Evolutionary conservation across 2,797 vertebrate species (phyloP), one percentile per base, ranked within the genome.

Genomic region (Hyperoplus lanceolatus): DNA sequence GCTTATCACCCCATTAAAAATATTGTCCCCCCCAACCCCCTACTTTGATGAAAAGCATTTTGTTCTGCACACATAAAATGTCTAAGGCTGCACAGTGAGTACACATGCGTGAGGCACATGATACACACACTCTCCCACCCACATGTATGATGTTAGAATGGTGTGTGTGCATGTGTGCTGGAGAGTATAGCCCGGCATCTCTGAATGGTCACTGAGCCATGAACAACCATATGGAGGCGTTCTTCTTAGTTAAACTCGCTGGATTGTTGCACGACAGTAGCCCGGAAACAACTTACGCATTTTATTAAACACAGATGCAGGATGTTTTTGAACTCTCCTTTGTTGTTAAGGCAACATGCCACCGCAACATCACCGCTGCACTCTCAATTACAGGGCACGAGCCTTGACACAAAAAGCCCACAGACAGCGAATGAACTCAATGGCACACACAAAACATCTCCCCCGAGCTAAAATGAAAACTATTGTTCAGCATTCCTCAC

Each of bases 1-100:
- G 60, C 76, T 90, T 79, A 87, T 90, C 86, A 65, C 77, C 87
- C 88, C 85, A 84, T 90, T 89, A 89, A 81, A 77, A 82, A 66
- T 61, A 71, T 58, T 65, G 29, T 29, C 29, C 54, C 58, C 61
- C 43, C 67, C 51, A 43, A 0, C 29, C 29, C 46, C 51, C 43
- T n/a, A 0, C 53, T 55, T 65, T 43, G 59, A 65, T 62, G 51
- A 77, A 88, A 80, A 73, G 75, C 74, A 71, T 67, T 38, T 79
- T 70, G 77, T 71, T 55, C 60, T 64, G 42, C 70, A 60, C 66
- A 14, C 51, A 54, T 71, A 15, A 15, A 70, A 59, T 5, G 65
- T 50, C 79, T 38, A 29, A 29, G 29, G 29, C 29, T 29, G 29
- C 29, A 29, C 72, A 58, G 66, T 73, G 59, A 77, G 82, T 51